Percentiles rank a stretch among this genome's conserved stretches.
Evolutionary conservation across 1,140 invertebrate genomes (phyloP).

Genomic region (Drosophila pandora): DNA sequence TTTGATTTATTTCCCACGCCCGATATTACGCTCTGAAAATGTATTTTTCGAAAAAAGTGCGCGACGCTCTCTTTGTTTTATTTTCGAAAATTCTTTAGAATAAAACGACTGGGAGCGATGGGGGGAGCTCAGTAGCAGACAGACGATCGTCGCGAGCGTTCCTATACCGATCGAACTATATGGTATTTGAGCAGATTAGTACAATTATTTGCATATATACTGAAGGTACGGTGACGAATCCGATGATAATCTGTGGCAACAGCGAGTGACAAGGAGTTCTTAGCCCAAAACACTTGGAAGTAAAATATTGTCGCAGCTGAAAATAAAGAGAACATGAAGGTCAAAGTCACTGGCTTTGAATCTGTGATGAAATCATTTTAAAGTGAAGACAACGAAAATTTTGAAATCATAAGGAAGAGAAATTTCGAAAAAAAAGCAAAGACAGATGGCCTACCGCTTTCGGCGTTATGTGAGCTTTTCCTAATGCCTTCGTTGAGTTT

Average conservation of each 20-base stretch:
- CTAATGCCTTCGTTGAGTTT: slow-evolving; percentile 45
- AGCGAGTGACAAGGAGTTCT: slow-evolving; percentile 53
- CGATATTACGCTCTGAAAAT: slow-evolving; percentile 41
- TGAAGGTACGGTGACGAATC: slow-evolving; percentile 9
- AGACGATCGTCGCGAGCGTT: slow-evolving; percentile 71
- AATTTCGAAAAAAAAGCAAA: slow-evolving; percentile 8
- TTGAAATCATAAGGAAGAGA: background rate
- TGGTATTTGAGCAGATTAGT: slow-evolving; percentile 23
- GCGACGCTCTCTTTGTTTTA: slow-evolving; percentile 48
- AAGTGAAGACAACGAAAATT: background rate
- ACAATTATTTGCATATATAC: slow-evolving; percentile 36
- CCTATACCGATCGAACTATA: slow-evolving; percentile 33
- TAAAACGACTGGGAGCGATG: slow-evolving; percentile 58
- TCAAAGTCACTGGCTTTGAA: slow-evolving; percentile 34
- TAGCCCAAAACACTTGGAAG: slow-evolving; percentile 31
- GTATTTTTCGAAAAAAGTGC: slow-evolving; percentile 19
- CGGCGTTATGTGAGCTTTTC: slow-evolving; percentile 71
- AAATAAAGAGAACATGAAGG: slow-evolving; percentile 46
- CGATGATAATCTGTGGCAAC: slow-evolving; percentile 23
- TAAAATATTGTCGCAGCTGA: slow-evolving; percentile 33
- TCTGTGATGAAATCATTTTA: background rate
- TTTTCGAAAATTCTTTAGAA: slow-evolving; percentile 64
- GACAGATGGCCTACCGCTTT: slow-evolving; percentile 66
- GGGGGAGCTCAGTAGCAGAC: slow-evolving; percentile 63
- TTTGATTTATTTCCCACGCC: slow-evolving; percentile 65